Conservation (phyloP, 2,113 vertebrate species). For the Ranitomeya imitator region DNA sequence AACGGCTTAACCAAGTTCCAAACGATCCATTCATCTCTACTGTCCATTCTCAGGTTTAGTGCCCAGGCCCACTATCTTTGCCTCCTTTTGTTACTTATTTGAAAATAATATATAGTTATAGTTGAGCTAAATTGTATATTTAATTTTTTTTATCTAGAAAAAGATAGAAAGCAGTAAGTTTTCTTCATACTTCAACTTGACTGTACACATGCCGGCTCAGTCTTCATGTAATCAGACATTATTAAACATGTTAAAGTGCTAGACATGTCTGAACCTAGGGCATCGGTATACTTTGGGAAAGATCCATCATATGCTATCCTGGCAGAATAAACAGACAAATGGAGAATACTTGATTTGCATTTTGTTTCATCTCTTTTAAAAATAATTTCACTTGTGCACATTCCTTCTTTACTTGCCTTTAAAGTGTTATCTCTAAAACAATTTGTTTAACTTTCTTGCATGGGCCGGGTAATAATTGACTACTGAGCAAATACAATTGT, state of each 20-base stretch:
- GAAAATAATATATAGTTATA: background rate
- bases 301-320: background rate
- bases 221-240: conserved; percentile 52
- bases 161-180: background rate
- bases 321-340: conserved; percentile 53
- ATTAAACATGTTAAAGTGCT: conserved; percentile 45
- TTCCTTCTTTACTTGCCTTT: conserved; percentile 63
- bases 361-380: conserved; percentile 60
- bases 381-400: conserved; percentile 55
- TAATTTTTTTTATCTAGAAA: background rate
- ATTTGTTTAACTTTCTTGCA: conserved; percentile 73
- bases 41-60: too few species aligned
- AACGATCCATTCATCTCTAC: too few species aligned
- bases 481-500: conserved; percentile 72
- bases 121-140: background rate
- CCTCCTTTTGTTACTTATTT: background rate
- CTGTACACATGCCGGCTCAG: background rate
- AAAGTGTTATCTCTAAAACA: conserved; percentile 69
- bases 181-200: conserved; percentile 21
- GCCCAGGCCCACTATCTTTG: too few species aligned
- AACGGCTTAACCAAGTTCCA: too few species aligned
- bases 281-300: conserved; percentile 47
- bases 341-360: conserved; percentile 17
- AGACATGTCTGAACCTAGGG: conserved; percentile 37
- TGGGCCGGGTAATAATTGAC: conserved; percentile 72